Evolutionary conservation across 2,888 invertebrate species (phyloP), one percentile per base, ranked within the genome.

Genomic region (Acanthoscelides obtectus): DNA sequence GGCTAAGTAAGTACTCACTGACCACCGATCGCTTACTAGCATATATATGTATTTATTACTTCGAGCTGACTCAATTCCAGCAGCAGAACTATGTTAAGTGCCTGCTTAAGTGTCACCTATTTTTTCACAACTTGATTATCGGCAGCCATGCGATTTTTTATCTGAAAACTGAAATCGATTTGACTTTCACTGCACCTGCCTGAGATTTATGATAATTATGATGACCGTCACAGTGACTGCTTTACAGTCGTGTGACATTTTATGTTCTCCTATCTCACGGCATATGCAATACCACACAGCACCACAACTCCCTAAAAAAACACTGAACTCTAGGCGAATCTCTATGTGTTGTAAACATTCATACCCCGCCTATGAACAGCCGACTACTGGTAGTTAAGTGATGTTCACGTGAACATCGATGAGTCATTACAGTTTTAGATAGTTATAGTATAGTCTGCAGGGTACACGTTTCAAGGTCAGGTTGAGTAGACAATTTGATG

Each of bases 101-200:
- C 17, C 45, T 12, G 12, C 8, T 45, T 45, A 6, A 45, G 45
- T 45, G 45, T 45, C 45, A 45, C 45, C 8, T 12, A 45, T 45
- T 45, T 45, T 45, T 45, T 45, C 45, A 12, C 45, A 45, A 45
- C 45, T 45, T 45, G 45, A 45, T 45, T 45, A 45, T 45, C 45
- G 45, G 45, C 17, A 45, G 45, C 45, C 45, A 45, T 8, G 45
- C 5, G 45, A 45, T 45, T 45, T 45, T 45, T 45, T 45, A 45
- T 45, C 45, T 45, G 45, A 45, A 45, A 45, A 17, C 22, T 22
- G 71, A 69, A 68, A 45, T 45, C 45, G 45, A 45, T 45, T 45
- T 45, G 69, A 75, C 75, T 75, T 75, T 75, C 74, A 74, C 75
- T 72, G 74, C 75, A 75, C 74, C 75, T 74, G 75, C 70, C 69